Percentiles rank a stretch among this genome's conserved stretches.
phyloP scores from a whole-genome alignment of 1,140 invertebrate species.

The Drosophila willistoni region DNA sequence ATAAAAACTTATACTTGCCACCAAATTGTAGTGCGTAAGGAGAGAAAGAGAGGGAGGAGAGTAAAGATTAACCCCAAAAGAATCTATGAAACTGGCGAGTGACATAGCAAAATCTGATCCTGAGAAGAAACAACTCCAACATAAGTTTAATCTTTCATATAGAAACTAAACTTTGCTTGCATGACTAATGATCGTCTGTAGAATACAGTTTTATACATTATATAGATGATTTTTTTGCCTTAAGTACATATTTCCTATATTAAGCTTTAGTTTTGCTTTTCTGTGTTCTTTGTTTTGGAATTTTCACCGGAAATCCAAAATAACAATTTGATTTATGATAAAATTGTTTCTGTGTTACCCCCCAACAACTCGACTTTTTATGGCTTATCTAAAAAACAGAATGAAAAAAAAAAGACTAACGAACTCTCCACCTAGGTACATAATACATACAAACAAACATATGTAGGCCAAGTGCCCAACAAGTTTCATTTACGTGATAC shows the following conservation, averaged over 20 bases:
- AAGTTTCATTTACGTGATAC: constrained; percentile 63
- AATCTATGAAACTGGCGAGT: too few species aligned
- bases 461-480: constrained; percentile 48
- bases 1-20: not conserved
- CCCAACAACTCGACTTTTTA: constrained; percentile 53
- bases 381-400: constrained; percentile 67
- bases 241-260: too few species aligned
- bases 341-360: constrained; percentile 30
- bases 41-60: not conserved
- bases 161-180: too few species aligned
- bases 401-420: constrained; percentile 42
- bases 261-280: too few species aligned
- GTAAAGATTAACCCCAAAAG: too few species aligned
- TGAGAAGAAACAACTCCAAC: too few species aligned
- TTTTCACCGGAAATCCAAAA: constrained; percentile 78
- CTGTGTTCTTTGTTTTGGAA: constrained; percentile 14
- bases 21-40: not conserved
- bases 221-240: too few species aligned
- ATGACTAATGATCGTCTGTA: too few species aligned
- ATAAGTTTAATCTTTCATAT: too few species aligned
- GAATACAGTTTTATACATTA: too few species aligned
- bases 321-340: constrained; percentile 77
- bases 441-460: constrained; percentile 1
- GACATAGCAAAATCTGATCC: too few species aligned
- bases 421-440: constrained; percentile 27